Base-by-base conservation (phyloP, 1,140 invertebrate genomes). In the Aphaenogaster floridana region DNA sequence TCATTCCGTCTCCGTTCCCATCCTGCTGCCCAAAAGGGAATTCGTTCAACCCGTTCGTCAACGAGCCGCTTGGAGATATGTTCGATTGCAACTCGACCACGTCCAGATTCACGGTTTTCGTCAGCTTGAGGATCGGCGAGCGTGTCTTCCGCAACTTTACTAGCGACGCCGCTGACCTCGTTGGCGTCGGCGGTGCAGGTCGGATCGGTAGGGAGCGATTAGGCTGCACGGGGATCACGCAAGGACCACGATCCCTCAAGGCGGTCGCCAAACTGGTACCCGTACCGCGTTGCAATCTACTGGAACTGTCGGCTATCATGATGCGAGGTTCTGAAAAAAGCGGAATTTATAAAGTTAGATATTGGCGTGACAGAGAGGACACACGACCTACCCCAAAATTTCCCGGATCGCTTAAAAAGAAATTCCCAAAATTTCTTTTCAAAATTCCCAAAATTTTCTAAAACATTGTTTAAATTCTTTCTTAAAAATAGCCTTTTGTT, bases 131-230 rank as follows among this genome's bases (percentile, higher is more conserved):
- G 0, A 88, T 28, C 17, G 89, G 52, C 1, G 78, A 88, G 7
- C 28, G 57, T 5, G 57, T 28, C 11, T 86, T 89, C 34, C 79
- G 83, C n/a, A 86, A 84, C 8, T 45, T 87, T 34, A 68, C 48
- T 54, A 76, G 36, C 45, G 68, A 42, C 8, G 28, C 39, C 15
- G 72, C 36, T 13, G 36, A 80, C 42, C 90, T 84, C 8, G 84
- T 88, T 11, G 91, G 92, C 2, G 77, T 45, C 2, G 90, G 91
- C 1, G 94, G 94, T 17, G 92, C 92, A 13, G 94, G 94, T 6
- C 88, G 88, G 0, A 94, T 90, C 5, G 94, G 94, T 11, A 94
- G 69, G 9, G 92, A 93, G 39, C 92, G 93, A 87, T 94, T 94
- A 36, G 94, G 94, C 61, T 94, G 94, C 9, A 92, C 84, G 2